Evolutionary conservation across 2,888 invertebrate genomes (phyloP).

Genomic region (Drosophila sordidula): DNA sequence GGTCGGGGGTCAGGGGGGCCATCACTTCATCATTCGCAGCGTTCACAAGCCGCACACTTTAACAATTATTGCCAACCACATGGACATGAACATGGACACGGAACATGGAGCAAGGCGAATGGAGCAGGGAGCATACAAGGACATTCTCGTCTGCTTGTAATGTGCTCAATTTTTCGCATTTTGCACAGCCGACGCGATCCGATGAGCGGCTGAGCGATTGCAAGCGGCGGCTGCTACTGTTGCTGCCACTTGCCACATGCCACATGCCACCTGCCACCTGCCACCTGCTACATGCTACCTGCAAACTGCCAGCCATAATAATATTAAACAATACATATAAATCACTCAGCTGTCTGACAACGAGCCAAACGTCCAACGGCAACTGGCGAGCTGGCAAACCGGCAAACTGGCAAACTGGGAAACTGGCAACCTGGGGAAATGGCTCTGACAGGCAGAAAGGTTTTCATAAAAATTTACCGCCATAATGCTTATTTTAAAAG

Average conservation of each 20-base stretch:
- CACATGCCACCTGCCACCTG: constrained; percentile 20
- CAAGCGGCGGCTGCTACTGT: constrained; percentile 23
- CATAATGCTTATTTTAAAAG: constrained; percentile 81
- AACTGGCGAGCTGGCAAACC: constrained; percentile 11
- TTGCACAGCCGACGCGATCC: constrained; percentile 68
- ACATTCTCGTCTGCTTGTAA: constrained; percentile 62
- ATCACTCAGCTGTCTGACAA: constrained; percentile 76
- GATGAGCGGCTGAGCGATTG: constrained; percentile 46
- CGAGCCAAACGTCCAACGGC: constrained; percentile 43
- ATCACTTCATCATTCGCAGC: constrained; percentile 65
- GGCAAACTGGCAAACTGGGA: constrained; percentile 3
- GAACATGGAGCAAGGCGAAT: constrained; percentile 8
- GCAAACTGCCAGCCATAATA: constrained; percentile 75
- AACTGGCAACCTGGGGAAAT: constrained; percentile 34
- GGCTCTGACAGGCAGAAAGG: constrained; percentile 59
- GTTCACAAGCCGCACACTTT: constrained; percentile 64
- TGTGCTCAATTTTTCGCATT: constrained; percentile 80
- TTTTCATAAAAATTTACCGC: constrained; percentile 78
- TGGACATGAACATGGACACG: constrained; percentile 36
- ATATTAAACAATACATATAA: constrained; percentile 80
- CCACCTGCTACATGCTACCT: constrained; percentile 22
- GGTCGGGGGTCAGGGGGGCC: background rate
- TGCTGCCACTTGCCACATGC: constrained; percentile 23
- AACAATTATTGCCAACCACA: constrained; percentile 79
- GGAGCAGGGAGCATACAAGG: constrained; percentile 31